Evolutionary conservation across 2,113 vertebrate species (phyloP), one percentile per base, ranked within the genome.

Genomic region (Bucco capensis): DNA sequence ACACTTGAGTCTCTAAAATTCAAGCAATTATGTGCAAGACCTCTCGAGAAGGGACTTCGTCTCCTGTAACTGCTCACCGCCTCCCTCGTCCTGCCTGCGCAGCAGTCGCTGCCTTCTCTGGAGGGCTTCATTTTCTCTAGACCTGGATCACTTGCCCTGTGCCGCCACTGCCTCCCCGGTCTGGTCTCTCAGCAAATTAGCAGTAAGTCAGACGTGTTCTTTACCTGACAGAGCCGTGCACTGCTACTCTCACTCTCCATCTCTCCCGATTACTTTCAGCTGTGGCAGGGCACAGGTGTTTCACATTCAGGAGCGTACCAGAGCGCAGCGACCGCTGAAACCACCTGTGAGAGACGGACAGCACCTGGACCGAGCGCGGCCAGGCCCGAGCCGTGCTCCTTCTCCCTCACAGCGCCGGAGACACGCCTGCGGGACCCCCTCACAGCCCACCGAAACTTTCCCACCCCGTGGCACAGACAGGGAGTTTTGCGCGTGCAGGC

Each of bases 91-190:
- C 64, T 1, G 49, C 75, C 5, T 0, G 46, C 9, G 7, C 60
- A 3, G 33, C 53, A 19, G 31, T 3, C 5, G 1, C 31, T 30
- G 19, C n/a, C 13, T 8, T 3, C 31, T 23, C 65, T 0, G 31
- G 8, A 4, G 14, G 27, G 35, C 37, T 49, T 5, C 4, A 9
- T 9, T 22, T 8, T 37, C 15, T 19, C 13, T 2, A 19, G 27
- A 44, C 50, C 62, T 0, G 12, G 2, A 22, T 4, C 47, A 0
- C 54, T 9, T 4, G 18, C 37, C 1, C 2, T 0, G 9, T 2
- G 6, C 35, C 31, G 16, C 83, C 28, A 4, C 54, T 8, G 40
- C 40, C 74, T 21, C 15, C 46, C 0, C 40, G 5, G 4, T 1
- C 2, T 1, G 37, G 6, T 6, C 18, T 8, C n/a, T 22, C 31